phyloP scores from a whole-genome alignment of 2,113 vertebrate species.

The Hippocampus zosterae region DNA sequence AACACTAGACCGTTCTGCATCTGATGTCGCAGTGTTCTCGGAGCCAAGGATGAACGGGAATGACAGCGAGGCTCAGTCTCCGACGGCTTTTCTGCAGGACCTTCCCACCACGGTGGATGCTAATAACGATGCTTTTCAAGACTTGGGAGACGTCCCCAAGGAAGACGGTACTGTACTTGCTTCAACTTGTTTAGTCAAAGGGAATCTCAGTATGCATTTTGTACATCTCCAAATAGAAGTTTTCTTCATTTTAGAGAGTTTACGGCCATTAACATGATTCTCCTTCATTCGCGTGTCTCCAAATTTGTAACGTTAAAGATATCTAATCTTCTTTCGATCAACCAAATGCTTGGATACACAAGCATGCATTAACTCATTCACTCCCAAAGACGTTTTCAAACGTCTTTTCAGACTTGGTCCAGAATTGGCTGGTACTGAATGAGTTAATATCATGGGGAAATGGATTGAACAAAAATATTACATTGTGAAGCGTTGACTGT shows the following conservation, averaged over 20 bases:
- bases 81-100: conserved; percentile 31
- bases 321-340: neutral
- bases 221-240: neutral
- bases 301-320: neutral
- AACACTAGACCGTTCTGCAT: conserved; percentile 17
- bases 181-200: conserved; percentile 7
- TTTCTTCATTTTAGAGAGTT: neutral
- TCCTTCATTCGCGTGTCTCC: neutral
- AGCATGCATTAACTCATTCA: neutral
- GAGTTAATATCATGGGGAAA: neutral
- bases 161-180: conserved; percentile 55
- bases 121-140: conserved; percentile 30
- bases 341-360: neutral
- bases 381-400: too few species aligned
- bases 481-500: neutral
- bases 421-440: too few species aligned
- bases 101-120: conserved; percentile 32
- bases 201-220: neutral
- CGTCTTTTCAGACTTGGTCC: too few species aligned
- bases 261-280: neutral
- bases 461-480: neutral
- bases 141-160: conserved; percentile 18
- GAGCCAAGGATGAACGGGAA: conserved; percentile 43
- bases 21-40: conserved; percentile 51
- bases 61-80: conserved; percentile 29